Evolutionary conservation across 2,113 vertebrate genomes (phyloP), one percentile per base, ranked within the genome.

Genomic region (Clarias magur): DNA sequence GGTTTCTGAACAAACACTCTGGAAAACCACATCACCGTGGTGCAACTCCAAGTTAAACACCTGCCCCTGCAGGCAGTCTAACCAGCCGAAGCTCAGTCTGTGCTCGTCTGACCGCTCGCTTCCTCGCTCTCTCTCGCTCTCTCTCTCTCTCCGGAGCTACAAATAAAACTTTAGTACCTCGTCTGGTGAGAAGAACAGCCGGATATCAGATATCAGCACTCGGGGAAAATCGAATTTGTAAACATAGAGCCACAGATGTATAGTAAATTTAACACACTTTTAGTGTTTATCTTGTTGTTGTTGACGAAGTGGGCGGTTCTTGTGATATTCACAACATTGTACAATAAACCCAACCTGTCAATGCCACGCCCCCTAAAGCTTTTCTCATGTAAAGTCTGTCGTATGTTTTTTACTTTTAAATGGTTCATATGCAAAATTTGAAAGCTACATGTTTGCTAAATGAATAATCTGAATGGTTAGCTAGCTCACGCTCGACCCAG

Each of bases 21-120:
- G 59, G 56, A 87, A 63, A 89, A 87, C 89, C 90, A 82, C 91
- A 92, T 78, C 38, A 63, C 87, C 86, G 87, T 4, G 82, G 88
- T 89, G n/a, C 48, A 27, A 42, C 10, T 91, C 89, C 90, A 89
- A 91, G 87, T 88, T 78, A 92, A 93, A 92, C 91, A 93, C 88
- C 90, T 91, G 88, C 90, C 86, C 62, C 89, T 88, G 89, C 85
- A 90, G 89, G 85, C 87, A 80, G 82, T n/a, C 89, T 81, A 89
- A 56, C 48, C 65, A 48, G 2, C 16, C 19, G 25, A 27, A 78
- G 82, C 81, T 65, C 34, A 2, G 59, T 34, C 42, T 27, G 56
- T 2, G 21, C 80, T 63, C 4, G 10, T 25, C 0, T 87, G 73
- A 68, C 62, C n/a, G 3, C 15, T 27, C 87, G 78, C 83, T 88